Evolutionary conservation across 2,797 vertebrate species (phyloP), one percentile per base, ranked within the genome.

Genomic region (Enteromius viviparus): DNA sequence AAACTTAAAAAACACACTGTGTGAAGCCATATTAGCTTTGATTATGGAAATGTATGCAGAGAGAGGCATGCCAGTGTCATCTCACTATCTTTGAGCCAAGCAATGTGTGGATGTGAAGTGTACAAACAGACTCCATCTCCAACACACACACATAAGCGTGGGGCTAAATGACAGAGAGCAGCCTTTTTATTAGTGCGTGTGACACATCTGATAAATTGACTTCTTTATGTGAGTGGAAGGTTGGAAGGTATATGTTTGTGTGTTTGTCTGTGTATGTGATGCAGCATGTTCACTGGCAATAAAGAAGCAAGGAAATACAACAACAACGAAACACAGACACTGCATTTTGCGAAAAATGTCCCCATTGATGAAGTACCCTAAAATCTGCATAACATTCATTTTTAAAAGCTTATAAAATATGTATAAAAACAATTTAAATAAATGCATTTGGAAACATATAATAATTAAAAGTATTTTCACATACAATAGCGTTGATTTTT

Each of bases 181-280:
- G 90, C 89, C 90, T 93, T 88, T 92, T 92, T 81, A 91, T 93
- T 93, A 94, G 91, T 88, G 88, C 90, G 88, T 88, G 89, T 94
- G 93, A 93, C 93, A 92, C 92, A 91, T 90, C 90, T 95, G 94
- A 95, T 93, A 94, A 95, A 95, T 95, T 92, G 93, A 94, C 92
- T 95, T 90, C 89, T 93, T 94, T 93, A 94, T 95, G 85, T 40
- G 89, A 94, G 88, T 92, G 89, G 93, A 94, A 93, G 92, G 91
- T 91, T 93, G 92, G 21, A 19, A 86, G 70, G 9, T 80, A 74
- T 80, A 62, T 83, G 34, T 62, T 29, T 62, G 14, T 80, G 21
- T 78, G 66, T 82, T 8, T 76, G 76, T 81, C 55, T 78, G 34
- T 76, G 64, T 58, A 42, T 49, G 51, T 55, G 60, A 71, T 70